phyloP scores from a whole-genome alignment of 2,797 vertebrate species.

The Enteromius anoplus region DNA sequence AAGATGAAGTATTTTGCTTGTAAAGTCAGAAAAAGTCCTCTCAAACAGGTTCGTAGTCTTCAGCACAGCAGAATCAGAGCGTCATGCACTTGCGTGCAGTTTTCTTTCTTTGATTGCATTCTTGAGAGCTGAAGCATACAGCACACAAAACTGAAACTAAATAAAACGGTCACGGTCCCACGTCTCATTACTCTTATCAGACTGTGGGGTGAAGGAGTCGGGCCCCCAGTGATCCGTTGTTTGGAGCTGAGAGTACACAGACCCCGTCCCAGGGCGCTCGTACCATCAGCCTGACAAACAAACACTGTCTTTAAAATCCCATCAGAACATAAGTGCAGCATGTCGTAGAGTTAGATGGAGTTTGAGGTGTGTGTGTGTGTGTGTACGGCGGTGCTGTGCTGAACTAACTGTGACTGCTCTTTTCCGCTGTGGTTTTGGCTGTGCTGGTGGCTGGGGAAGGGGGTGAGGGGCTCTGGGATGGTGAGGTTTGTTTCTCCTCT shows the following conservation, averaged over 20 bases:
- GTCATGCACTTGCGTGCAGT: conserved; percentile 12
- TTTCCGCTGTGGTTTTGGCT: conserved; percentile 63
- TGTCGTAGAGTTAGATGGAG: not conserved
- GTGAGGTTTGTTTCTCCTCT: conserved; percentile 50
- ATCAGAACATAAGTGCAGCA: conserved; percentile 11
- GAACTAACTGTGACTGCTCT: conserved; percentile 57
- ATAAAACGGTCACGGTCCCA: conserved; percentile 28
- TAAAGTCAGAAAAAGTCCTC: not conserved
- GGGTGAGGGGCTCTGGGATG: conserved; percentile 37
- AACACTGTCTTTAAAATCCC: conserved; percentile 56
- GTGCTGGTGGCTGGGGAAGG: conserved; percentile 42
- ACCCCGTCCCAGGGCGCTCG: conserved; percentile 4
- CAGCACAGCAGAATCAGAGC: conserved; percentile 1
- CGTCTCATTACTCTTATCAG: conserved; percentile 33
- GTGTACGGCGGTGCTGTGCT: conserved; percentile 36
- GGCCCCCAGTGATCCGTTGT: conserved; percentile 35
- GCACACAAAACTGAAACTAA: conserved; percentile 18
- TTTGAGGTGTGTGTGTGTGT: conserved; percentile 16
- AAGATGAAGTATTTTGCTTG: not conserved
- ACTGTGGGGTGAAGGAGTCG: conserved; percentile 12
- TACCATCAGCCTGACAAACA: conserved; percentile 42
- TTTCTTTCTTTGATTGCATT: conserved; percentile 14
- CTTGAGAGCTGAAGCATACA: conserved; percentile 35
- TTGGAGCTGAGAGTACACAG: conserved; percentile 33
- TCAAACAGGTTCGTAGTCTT: not conserved